Conservation (phyloP, 2,797 vertebrate species). For the Xenentodon cancila region DNA sequence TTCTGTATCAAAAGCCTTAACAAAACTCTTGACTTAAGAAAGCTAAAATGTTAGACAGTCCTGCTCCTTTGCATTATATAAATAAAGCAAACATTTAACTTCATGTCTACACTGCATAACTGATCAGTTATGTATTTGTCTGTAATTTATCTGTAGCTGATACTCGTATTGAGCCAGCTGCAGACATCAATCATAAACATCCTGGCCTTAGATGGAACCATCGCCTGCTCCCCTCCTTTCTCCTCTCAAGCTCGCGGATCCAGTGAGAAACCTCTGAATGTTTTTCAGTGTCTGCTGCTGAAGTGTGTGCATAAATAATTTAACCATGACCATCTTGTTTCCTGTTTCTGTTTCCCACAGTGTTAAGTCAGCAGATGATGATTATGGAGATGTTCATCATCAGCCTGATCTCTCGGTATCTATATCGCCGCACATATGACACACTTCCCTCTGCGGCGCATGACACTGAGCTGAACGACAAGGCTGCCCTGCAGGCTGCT, state of each 20-base stretch:
- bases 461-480: conserved; percentile 59
- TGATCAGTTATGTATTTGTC: conserved; percentile 22
- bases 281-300: background rate
- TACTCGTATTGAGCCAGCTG: conserved; percentile 88
- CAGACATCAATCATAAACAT: conserved; percentile 89
- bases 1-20: too few species aligned
- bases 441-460: conserved; percentile 52
- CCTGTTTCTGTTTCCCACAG: conserved; percentile 61
- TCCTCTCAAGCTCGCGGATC: conserved; percentile 85
- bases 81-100: too few species aligned
- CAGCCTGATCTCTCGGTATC: conserved; percentile 78
- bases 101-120: background rate
- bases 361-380: conserved; percentile 88
- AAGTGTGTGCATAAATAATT: background rate
- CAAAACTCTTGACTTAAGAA: too few species aligned
- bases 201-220: conserved; percentile 78
- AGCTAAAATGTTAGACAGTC: too few species aligned
- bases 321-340: background rate
- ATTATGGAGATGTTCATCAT: conserved; percentile 92
- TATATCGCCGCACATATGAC: conserved; percentile 83
- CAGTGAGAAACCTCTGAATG: conserved; percentile 76
- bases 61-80: too few species aligned
- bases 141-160: conserved; percentile 83
- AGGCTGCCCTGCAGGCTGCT: conserved; percentile 38
- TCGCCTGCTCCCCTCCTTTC: conserved; percentile 87